phyloP scores from a whole-genome alignment of 2,113 vertebrate genomes.

The Burhinus bistriatus region DNA sequence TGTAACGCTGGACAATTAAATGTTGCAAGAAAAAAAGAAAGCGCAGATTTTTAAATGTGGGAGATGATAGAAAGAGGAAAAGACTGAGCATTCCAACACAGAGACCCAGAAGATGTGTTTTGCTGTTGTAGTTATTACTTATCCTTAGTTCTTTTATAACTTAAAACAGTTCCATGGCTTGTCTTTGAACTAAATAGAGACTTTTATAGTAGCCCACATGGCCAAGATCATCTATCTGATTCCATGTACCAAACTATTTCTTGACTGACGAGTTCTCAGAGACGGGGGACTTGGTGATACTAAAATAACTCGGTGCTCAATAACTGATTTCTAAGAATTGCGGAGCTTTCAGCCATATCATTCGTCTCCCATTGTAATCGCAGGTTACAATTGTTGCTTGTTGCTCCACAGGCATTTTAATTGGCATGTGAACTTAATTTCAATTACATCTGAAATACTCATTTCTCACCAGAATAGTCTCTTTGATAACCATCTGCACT shows the following conservation, averaged over 20 bases:
- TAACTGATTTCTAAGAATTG: neutral
- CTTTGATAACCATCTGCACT: neutral
- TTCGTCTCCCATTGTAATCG: neutral
- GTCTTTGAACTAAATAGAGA: neutral
- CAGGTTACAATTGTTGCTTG: neutral
- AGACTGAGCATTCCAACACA: neutral
- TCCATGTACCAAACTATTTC: neutral
- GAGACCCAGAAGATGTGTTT: neutral
- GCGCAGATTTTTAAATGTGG: neutral
- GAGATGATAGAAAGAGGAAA: neutral
- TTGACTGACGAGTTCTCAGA: neutral
- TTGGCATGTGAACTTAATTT: neutral
- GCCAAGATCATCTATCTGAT: neutral
- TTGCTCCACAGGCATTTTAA: neutral
- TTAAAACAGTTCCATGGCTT: neutral
- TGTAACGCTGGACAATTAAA: neutral
- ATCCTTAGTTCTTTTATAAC: neutral
- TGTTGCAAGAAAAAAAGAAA: neutral
- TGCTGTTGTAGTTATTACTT: neutral
- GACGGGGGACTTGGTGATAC: neutral
- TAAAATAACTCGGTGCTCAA: neutral
- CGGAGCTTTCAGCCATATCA: neutral
- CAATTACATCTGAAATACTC: neutral
- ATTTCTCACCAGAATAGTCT: neutral
- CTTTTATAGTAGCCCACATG: neutral